Conservation (phyloP, 2,797 vertebrate species). For the Discoglossus pictus region DNA sequence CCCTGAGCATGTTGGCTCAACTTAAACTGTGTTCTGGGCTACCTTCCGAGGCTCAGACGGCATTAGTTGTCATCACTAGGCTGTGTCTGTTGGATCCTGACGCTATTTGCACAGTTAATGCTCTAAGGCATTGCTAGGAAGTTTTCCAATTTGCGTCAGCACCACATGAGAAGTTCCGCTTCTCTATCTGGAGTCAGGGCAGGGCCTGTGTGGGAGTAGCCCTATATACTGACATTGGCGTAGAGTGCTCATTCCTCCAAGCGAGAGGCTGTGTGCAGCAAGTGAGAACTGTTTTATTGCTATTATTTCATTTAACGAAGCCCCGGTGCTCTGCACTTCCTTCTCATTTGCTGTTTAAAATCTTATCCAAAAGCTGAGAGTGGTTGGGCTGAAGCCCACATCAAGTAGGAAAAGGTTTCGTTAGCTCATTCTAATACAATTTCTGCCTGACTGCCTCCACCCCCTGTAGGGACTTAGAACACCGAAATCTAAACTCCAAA, state of each 20-base stretch:
- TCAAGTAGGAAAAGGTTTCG: no score
- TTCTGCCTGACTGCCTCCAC: no score
- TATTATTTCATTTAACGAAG: no score
- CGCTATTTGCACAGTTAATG: conserved; percentile 33
- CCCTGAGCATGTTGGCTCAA: conserved; percentile 3
- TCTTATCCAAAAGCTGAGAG: no score
- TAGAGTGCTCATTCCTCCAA: not conserved
- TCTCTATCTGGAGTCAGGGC: not conserved
- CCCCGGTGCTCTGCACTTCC: not conserved
- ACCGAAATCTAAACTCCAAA: no score
- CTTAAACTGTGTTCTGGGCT: not conserved
- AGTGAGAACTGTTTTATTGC: conserved; percentile 11
- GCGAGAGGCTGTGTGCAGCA: not conserved
- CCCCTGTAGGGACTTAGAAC: no score
- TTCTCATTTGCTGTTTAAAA: no score
- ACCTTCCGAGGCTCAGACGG: conserved; percentile 15
- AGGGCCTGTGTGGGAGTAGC: not conserved
- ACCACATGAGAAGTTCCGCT: not conserved
- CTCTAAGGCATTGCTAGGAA: conserved; percentile 33
- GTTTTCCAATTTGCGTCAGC: conserved; percentile 16
- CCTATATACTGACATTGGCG: conserved; percentile 7
- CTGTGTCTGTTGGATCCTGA: conserved; percentile 36
- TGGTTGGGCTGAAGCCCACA: no score
- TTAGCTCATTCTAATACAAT: no score
- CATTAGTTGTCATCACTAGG: conserved; percentile 21